Evolutionary conservation across 2,888 invertebrate species (phyloP), one percentile per base, ranked within the genome.

Genomic region (Tipula confusa): DNA sequence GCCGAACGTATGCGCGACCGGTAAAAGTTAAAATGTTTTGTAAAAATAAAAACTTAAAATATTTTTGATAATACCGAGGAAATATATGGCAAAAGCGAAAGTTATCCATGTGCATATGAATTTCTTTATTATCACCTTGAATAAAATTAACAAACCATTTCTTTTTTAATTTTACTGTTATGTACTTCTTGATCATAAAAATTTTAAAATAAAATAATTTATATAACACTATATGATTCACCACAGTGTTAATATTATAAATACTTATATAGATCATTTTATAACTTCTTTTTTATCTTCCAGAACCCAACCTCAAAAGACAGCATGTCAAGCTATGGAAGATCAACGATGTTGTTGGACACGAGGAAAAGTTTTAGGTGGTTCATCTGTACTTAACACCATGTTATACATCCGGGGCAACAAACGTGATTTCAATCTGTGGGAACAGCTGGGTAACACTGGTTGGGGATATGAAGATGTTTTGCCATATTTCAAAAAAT

Each of bases 401-500:
- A 97, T 97, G 97, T 91, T 97, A 0, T 98, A 98, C 88, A 93
- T 97, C 79, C 91, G 98, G 85, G 98, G 98, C 0, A 97, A 97
- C 88, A 92, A 92, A 84, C 91, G 95, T 0, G 97, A 98, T 88
- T 98, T 93, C 87, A 95, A 97, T 88, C 92, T 94, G 83, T 98
- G 98, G 98, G 95, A 94, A 43, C 91, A 92, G 0, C 91, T 94
- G 33, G 97, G 97, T 0, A 97, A 97, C 88, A 91, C 93, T 0
- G 97, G 97, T 1, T 98, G 98, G 98, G 93, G 94, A 0, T 96
- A 92, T 88, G 93, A 96, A 83, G 94, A 95, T 85, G 92, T 96
- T 0, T 88, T 97, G 38, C 94, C 94, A 0, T 97, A 96, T 87
- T 97, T 97, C 88, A 93, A 93, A 87, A 97, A 97, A 88, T 96